A percentile compares a stretch with the other conserved stretches of the same genome.
Conservation (phyloP, 2,113 vertebrate species). For the Odontesthes bonariensis region DNA sequence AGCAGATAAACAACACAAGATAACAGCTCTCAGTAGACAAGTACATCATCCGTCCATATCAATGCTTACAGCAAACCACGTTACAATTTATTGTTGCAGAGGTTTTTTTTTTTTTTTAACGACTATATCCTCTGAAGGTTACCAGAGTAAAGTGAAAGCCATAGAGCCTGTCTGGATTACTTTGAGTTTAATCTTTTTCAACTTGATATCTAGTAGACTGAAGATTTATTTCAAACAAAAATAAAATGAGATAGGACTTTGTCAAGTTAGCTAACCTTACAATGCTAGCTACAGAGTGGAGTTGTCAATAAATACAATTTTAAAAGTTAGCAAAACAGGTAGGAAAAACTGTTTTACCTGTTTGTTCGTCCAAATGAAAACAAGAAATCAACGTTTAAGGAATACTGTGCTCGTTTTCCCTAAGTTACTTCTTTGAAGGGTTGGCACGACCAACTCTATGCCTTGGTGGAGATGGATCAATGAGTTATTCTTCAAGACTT, state of each 20-base stretch:
- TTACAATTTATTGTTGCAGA: conserved; percentile 51
- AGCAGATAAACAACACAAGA: conserved; percentile 21
- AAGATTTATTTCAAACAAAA: not conserved
- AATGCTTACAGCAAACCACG: conserved; percentile 52
- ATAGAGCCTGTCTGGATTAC: not conserved
- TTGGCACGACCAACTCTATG: conserved; percentile 57
- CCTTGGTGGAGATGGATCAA: conserved; percentile 78
- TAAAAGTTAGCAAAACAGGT: conserved; percentile 41
- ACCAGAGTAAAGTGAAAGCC: not conserved
- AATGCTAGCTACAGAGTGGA: conserved; percentile 54
- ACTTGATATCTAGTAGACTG: not conserved
- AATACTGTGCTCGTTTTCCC: conserved; percentile 43
- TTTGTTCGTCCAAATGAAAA: conserved; percentile 58
- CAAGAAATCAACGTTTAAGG: conserved; percentile 41
- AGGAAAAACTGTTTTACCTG: conserved; percentile 61
- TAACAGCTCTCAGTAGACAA: conserved; percentile 15
- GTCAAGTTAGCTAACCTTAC: conserved; percentile 65
- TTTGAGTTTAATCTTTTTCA: not conserved
- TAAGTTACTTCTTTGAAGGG: conserved; percentile 39
- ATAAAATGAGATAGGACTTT: conserved; percentile 57
- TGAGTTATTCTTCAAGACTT: conserved; percentile 84
- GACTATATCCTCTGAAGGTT: not conserved
- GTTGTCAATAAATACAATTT: conserved; percentile 33
- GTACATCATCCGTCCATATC: conserved; percentile 32
- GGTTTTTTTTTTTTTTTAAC: conserved; percentile 7